Percentiles rank a stretch among this genome's conserved stretches.
phyloP scores from a whole-genome alignment of 2,888 invertebrate species.

The Drosophila histrio region DNA sequence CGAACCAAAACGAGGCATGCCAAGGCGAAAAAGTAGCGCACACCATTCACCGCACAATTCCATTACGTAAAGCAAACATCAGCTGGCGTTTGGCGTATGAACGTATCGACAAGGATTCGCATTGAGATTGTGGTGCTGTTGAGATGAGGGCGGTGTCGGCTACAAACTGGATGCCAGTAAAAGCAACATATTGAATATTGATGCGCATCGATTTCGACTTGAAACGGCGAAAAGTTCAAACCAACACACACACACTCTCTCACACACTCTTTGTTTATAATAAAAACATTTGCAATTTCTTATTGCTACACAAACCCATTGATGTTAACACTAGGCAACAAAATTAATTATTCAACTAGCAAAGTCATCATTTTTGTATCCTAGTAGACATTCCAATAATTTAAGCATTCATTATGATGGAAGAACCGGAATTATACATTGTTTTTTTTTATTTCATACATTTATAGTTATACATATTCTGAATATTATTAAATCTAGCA shows the following conservation, averaged over 20 bases:
- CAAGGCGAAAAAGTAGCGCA: conserved; percentile 61
- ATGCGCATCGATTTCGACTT: conserved; percentile 79
- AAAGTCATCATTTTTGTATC: background rate
- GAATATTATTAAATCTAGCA: background rate
- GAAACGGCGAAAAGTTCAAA: conserved; percentile 68
- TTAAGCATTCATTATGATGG: too few relatives aligned
- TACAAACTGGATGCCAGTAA: conserved; percentile 55
- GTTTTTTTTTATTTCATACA: too few relatives aligned
- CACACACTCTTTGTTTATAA: conserved; percentile 67
- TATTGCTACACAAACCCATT: conserved; percentile 46
- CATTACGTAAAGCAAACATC: conserved; percentile 78
- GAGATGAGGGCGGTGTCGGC: conserved; percentile 21
- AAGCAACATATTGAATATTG: conserved; percentile 79
- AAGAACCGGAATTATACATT: background rate
- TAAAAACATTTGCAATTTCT: conserved; percentile 75
- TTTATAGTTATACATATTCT: too few relatives aligned
- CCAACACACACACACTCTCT: conserved; percentile 21
- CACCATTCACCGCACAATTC: conserved; percentile 76
- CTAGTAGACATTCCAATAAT: too few relatives aligned
- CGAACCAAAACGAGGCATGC: conserved; percentile 12
- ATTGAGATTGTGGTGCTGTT: conserved; percentile 42
- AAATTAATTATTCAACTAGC: background rate
- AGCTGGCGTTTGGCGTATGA: conserved; percentile 67
- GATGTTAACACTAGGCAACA: conserved; percentile 50
- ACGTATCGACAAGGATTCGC: conserved; percentile 61